Percentiles rank a stretch among this genome's conserved stretches.
Evolutionary conservation across 2,888 invertebrate genomes (phyloP).

Genomic region (Spicauda simplicius): DNA sequence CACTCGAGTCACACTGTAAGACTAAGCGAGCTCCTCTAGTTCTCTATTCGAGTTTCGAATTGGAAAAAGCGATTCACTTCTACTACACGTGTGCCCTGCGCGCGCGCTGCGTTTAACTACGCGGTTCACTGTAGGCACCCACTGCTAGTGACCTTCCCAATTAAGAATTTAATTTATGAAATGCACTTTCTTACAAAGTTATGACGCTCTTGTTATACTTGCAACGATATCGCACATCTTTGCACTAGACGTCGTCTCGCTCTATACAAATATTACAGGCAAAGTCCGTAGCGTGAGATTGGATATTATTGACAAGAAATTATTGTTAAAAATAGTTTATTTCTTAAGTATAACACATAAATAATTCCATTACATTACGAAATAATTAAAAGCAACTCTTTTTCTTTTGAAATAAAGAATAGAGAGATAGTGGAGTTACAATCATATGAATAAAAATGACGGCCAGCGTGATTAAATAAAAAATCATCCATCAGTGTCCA

Average conservation of each 20-base stretch:
- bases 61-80: slow-evolving; percentile 74
- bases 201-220: slow-evolving; percentile 55
- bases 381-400: slow-evolving; percentile 39
- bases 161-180: slow-evolving; percentile 81
- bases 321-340: not conserved
- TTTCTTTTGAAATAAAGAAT: slow-evolving; percentile 52
- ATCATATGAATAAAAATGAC: slow-evolving; percentile 29
- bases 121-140: slow-evolving; percentile 53
- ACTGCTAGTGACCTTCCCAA: slow-evolving; percentile 78
- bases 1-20: slow-evolving; percentile 63
- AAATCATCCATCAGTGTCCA: slow-evolving; percentile 51
- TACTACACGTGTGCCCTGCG: slow-evolving; percentile 80
- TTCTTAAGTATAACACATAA: not conserved
- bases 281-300: not conserved
- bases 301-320: not conserved
- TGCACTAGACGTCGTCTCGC: slow-evolving; percentile 1
- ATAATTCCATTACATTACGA: not conserved
- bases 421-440: slow-evolving; percentile 44
- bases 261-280: not conserved
- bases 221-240: slow-evolving; percentile 30
- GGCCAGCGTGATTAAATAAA: slow-evolving; percentile 38
- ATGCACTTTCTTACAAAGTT: slow-evolving; percentile 75
- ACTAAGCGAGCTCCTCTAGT: slow-evolving; percentile 75
- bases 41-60: slow-evolving; percentile 61
- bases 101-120: slow-evolving; percentile 78